Percentiles rank a stretch among this genome's conserved stretches.
phyloP scores from a whole-genome alignment of 2,113 vertebrate genomes.

The Atractosteus spatula region DNA sequence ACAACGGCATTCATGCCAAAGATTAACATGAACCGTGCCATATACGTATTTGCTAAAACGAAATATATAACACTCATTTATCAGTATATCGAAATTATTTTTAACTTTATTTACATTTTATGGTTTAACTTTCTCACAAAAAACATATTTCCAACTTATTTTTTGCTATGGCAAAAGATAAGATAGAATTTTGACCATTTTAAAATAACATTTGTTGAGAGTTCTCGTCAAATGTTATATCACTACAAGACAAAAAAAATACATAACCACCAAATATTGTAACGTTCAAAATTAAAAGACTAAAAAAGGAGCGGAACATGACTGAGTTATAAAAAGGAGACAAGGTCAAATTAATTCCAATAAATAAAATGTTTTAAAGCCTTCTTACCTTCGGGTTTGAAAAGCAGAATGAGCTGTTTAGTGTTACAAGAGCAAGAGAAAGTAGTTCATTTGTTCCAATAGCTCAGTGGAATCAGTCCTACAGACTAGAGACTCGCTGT shows the following conservation, averaged over 20 bases:
- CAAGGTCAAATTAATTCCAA: neutral
- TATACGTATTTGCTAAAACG: neutral
- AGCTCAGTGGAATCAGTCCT: conserved; percentile 45
- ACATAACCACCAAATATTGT: neutral
- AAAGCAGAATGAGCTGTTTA: conserved; percentile 39
- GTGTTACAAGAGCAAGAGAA: conserved; percentile 46
- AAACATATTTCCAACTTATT: too few species aligned
- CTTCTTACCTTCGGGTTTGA: conserved; percentile 53
- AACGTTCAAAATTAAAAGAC: neutral
- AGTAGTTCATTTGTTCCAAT: conserved; percentile 60
- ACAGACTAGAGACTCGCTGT: conserved; percentile 41
- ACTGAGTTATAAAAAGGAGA: neutral
- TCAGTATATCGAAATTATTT: conserved; percentile 4
- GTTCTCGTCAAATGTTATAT: too few species aligned
- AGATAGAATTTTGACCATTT: too few species aligned
- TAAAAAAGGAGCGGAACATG: neutral
- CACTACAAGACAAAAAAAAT: too few species aligned
- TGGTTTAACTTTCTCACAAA: too few species aligned
- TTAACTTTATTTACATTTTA: too few species aligned
- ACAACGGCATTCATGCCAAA: neutral
- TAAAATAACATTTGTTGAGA: too few species aligned
- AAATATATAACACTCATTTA: conserved; percentile 3
- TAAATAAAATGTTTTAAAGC: neutral
- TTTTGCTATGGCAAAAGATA: too few species aligned
- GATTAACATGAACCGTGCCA: neutral